phyloP scores from a whole-genome alignment of 2,797 vertebrate genomes.

The Steatocranus sp. region DNA sequence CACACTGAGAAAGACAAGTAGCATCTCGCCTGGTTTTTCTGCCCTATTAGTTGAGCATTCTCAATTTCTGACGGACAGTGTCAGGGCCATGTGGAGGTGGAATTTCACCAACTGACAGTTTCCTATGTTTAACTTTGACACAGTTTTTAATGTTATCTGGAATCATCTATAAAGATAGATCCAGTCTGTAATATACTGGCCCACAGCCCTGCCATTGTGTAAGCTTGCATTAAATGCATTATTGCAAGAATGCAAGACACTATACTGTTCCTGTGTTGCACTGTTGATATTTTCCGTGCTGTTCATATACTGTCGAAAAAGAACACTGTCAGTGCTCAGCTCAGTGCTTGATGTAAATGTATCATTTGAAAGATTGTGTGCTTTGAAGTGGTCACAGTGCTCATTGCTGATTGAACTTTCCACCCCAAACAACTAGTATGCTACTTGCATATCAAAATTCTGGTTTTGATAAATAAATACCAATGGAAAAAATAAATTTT shows the following conservation, averaged over 20 bases:
- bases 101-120: conserved; percentile 44
- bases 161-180: conserved; percentile 14
- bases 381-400: neutral
- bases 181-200: neutral
- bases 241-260: neutral
- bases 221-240: neutral
- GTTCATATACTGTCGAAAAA: neutral
- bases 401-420: neutral
- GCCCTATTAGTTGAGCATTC: conserved; percentile 26
- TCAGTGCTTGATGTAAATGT: neutral
- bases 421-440: neutral
- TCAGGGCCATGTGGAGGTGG: conserved; percentile 31
- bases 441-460: neutral
- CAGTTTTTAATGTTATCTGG: conserved; percentile 16
- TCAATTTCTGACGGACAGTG: conserved; percentile 31
- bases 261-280: neutral
- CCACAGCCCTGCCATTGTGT: neutral
- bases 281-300: neutral
- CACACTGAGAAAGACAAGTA: neutral
- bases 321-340: neutral
- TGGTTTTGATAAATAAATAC: neutral
- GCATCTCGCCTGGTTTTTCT: neutral
- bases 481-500: neutral
- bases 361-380: neutral
- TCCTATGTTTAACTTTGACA: conserved; percentile 28